Evolutionary conservation across 2,888 invertebrate species (phyloP), one percentile per base, ranked within the genome.

Genomic region (Ceraclea dissimilis): DNA sequence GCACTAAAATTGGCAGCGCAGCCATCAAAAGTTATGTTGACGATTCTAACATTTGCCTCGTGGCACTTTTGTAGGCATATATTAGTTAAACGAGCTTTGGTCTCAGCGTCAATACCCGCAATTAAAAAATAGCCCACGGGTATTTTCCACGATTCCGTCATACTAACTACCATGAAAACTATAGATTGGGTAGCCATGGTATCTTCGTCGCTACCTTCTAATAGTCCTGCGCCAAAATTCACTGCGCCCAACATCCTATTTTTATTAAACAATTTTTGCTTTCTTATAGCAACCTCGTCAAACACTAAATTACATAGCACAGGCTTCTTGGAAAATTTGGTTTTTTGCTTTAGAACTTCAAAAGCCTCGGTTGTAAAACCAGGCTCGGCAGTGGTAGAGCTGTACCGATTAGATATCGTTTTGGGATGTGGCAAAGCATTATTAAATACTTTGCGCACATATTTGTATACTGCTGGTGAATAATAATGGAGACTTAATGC

Each of bases 401-500:
- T 20, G 46, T 63, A 64, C 66, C 64, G 66, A 26, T 54, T 62
- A 20, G 21, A 49, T 8, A 65, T 43, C n/a, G 65, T 65, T 19
- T 53, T 56, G 2, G 62, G 51, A 59, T 65, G 64, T 19, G 66
- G 64, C 6, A 65, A 43, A 31, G 58, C 58, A 5, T 48, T 55
- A 26, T 60, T 18, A 57, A 66, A 65, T 19, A 53, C 51, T 31
- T 57, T 49, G 5, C 65, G 53, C 0, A 66, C 62, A 62, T 63
- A 65, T n/a, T 51, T 33, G 49, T 65, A 64, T 8, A 65, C 65
- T 44, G 58, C 58, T 5, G 63, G 63, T 11, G 63, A 65, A 39
- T 63, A 63, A 56, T 61, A 65, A 49, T 64, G 55, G n/a, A 64
- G 48, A 11, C 63, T 64, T 11, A 61, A 39, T 1, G 64, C 64